phyloP scores from a whole-genome alignment of 2,797 vertebrate genomes.

The Scomberomorus guttatus region DNA sequence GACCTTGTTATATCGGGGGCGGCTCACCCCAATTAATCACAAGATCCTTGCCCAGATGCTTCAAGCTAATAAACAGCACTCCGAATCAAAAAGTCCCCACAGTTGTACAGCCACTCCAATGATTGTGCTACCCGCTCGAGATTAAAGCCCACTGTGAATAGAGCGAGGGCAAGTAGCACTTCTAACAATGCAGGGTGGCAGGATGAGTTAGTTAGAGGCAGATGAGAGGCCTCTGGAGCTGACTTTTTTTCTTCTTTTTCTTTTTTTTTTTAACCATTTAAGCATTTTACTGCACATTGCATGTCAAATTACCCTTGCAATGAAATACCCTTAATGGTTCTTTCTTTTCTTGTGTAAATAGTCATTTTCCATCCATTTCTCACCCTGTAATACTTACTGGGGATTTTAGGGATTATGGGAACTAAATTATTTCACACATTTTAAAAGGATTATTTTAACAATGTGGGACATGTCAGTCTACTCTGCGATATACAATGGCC shows the following conservation, averaged over 20 bases:
- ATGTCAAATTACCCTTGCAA: constrained; percentile 82
- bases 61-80: constrained; percentile 90
- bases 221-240: constrained; percentile 50
- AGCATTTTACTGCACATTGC: constrained; percentile 79
- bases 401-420: constrained; percentile 81
- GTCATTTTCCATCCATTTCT: constrained; percentile 75
- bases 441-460: constrained; percentile 84
- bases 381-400: constrained; percentile 71
- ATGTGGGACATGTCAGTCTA: constrained; percentile 70
- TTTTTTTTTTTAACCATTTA: constrained; percentile 59
- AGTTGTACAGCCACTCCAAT: constrained; percentile 79
- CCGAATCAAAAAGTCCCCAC: constrained; percentile 80
- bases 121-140: constrained; percentile 73
- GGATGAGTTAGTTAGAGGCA: constrained; percentile 71
- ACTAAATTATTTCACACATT: constrained; percentile 82
- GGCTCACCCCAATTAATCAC: constrained; percentile 97
- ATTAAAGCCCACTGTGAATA: constrained; percentile 78
- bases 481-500: constrained; percentile 61
- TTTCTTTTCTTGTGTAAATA: constrained; percentile 78
- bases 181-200: constrained; percentile 63
- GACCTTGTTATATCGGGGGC: constrained; percentile 92
- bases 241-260: not conserved
- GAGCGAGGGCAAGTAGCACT: constrained; percentile 61
- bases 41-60: constrained; percentile 89
- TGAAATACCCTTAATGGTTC: constrained; percentile 79